Evolutionary conservation across 2,113 vertebrate genomes (phyloP).

Genomic region (Chloroceryle aenea): DNA sequence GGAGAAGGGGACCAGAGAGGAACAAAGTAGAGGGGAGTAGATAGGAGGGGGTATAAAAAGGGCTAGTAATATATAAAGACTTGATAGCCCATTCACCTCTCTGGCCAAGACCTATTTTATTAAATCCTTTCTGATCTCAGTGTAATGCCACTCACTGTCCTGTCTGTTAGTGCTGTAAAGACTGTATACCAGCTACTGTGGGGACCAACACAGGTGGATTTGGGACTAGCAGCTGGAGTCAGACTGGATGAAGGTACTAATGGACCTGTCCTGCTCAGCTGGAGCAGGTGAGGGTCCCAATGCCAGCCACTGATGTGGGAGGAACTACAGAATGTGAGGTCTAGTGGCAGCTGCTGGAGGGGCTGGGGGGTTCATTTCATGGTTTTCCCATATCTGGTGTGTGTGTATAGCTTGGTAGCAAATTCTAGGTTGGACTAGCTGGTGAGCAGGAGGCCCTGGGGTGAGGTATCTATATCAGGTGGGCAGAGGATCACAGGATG

Average conservation of each 20-base stretch:
- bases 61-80: neutral
- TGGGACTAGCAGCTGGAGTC: neutral
- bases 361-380: neutral
- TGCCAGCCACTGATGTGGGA: neutral
- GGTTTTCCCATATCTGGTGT: neutral
- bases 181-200: neutral
- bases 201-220: rapidly evolving
- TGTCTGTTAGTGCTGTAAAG: neutral
- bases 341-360: neutral
- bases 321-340: neutral
- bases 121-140: neutral
- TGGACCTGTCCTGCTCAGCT: neutral
- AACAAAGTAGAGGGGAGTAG: rapidly evolving
- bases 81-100: neutral
- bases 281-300: neutral
- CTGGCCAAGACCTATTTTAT: neutral
- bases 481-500: no score
- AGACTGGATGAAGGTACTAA: neutral
- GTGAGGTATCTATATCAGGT: neutral
- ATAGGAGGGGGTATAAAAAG: rapidly evolving
- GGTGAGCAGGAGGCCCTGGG: neutral
- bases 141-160: neutral
- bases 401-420: neutral
- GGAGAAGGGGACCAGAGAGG: rapidly evolving
- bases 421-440: rapidly evolving